Percentiles rank a stretch among this genome's conserved stretches.
Evolutionary conservation across 2,113 vertebrate genomes (phyloP).

Genomic region (Pandion haliaetus): DNA sequence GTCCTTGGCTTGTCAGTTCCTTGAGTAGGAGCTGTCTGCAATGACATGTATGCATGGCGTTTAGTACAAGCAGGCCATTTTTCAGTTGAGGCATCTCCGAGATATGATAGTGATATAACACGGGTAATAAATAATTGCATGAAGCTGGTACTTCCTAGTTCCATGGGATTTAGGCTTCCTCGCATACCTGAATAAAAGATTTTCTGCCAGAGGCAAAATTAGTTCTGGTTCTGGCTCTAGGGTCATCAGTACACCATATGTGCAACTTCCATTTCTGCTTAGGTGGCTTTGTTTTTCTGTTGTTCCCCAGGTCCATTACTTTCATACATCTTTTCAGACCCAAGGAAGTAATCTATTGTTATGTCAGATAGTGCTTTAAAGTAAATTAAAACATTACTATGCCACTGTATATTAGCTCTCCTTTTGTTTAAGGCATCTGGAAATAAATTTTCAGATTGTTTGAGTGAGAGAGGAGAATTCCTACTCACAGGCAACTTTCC

Average conservation of each 20-base stretch:
- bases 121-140: not conserved
- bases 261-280: not conserved
- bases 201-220: not conserved
- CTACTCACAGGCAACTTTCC: not conserved
- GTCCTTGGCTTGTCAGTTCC: not conserved
- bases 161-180: not conserved
- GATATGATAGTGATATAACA: not conserved
- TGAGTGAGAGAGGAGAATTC: not conserved
- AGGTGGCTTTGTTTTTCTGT: not conserved
- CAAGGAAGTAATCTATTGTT: not conserved
- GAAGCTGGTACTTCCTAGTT: not conserved
- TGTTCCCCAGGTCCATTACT: not conserved
- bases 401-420: not conserved
- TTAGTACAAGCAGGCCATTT: not conserved
- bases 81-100: not conserved
- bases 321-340: not conserved
- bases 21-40: not conserved
- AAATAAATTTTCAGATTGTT: not conserved
- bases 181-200: not conserved
- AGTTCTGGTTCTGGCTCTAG: not conserved
- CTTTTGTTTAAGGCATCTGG: not conserved
- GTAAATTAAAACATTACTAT: not conserved
- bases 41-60: fast-evolving
- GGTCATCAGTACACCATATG: not conserved
- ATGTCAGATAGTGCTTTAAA: not conserved